Conservation (phyloP, 2,888 invertebrate genomes). For the Incurvaria masculella region DNA sequence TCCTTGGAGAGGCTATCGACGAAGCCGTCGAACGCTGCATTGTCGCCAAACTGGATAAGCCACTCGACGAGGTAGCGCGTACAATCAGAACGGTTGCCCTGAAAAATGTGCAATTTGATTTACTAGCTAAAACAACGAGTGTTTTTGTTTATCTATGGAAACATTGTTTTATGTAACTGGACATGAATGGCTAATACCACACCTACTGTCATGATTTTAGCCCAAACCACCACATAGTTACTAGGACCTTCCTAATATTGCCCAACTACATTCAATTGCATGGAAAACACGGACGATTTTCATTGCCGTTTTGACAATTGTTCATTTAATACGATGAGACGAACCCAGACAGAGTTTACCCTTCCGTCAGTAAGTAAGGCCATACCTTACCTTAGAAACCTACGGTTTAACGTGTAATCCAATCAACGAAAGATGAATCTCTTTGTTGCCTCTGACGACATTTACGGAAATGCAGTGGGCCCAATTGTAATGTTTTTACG, state of each 20-base stretch:
- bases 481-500: too few relatives aligned
- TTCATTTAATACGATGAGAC: too few relatives aligned
- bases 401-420: not conserved
- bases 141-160: too few relatives aligned
- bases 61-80: constrained; percentile 37
- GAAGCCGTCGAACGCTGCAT: constrained; percentile 51
- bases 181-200: too few relatives aligned
- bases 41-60: constrained; percentile 36
- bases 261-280: too few relatives aligned
- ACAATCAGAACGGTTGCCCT: constrained; percentile 37
- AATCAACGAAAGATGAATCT: too few relatives aligned
- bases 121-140: not conserved
- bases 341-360: not conserved
- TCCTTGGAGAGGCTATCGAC: constrained; percentile 52
- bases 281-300: too few relatives aligned
- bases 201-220: too few relatives aligned
- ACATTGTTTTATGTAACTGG: not conserved
- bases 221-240: too few relatives aligned
- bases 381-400: not conserved
- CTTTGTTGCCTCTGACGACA: too few relatives aligned
- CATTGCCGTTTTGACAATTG: too few relatives aligned
- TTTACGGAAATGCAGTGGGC: too few relatives aligned
- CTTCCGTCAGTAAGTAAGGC: not conserved
- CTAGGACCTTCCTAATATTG: constrained; percentile 1
- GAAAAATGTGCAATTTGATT: constrained; percentile 18